phyloP scores from a whole-genome alignment of 2,113 vertebrate species.

The Cheirogaleus medius region DNA sequence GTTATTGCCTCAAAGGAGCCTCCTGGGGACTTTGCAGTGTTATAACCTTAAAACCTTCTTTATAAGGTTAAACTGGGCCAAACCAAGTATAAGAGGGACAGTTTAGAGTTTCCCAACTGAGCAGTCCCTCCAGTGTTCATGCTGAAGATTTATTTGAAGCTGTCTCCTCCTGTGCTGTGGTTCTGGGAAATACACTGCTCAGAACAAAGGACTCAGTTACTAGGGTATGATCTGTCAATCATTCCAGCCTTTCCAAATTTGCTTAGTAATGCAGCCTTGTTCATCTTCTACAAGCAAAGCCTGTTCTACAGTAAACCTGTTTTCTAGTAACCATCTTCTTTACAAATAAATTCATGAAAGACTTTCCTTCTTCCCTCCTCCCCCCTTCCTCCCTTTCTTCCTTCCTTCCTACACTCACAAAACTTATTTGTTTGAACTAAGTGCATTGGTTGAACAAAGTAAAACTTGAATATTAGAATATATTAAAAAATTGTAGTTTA shows the following conservation, averaged over 20 bases:
- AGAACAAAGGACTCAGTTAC: background rate
- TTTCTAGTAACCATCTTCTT: constrained; percentile 4
- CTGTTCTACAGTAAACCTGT: background rate
- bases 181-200: background rate
- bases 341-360: background rate
- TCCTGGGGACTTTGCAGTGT: background rate
- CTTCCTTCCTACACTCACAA: background rate
- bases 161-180: background rate
- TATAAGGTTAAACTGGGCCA: constrained; percentile 41
- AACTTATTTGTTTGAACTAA: constrained; percentile 37
- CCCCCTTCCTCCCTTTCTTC: background rate
- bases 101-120: background rate
- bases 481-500: background rate
- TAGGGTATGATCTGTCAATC: background rate
- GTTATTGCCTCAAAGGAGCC: background rate
- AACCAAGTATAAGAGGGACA: constrained; percentile 18
- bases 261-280: background rate
- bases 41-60: background rate
- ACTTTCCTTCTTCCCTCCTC: background rate
- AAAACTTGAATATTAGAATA: background rate
- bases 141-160: constrained; percentile 11
- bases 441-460: background rate
- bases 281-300: background rate
- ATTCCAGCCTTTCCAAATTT: background rate
- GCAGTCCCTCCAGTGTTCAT: background rate